Conservation (phyloP, 92 coral and sea anemone species). For the Virgularia gustaviana region DNA sequence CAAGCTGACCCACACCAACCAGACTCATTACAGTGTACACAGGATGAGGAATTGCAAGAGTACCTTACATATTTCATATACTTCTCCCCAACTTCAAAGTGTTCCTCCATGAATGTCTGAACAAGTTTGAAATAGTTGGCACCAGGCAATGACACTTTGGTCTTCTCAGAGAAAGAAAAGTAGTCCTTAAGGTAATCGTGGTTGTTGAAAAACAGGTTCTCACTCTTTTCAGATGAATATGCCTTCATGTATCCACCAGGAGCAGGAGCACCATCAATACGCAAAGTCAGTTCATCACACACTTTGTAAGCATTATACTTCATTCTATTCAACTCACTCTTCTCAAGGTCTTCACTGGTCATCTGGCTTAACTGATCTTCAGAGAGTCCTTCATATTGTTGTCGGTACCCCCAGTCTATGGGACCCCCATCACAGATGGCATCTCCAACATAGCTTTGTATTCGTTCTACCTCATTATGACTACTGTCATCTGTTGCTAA, state of each 20-base stretch:
- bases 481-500: neutral
- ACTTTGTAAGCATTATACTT: constrained; percentile 37
- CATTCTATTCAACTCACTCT: constrained; percentile 20
- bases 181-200: constrained; percentile 5
- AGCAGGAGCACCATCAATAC: constrained; percentile 44
- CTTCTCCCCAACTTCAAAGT: constrained; percentile 30
- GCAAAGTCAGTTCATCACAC: constrained; percentile 40
- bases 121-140: constrained; percentile 1
- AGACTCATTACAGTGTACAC: constrained; percentile 10
- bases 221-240: constrained; percentile 21
- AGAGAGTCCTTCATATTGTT: constrained; percentile 32
- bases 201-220: constrained; percentile 23
- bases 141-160: constrained; percentile 22
- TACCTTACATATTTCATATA: constrained; percentile 14
- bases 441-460: constrained; percentile 41
- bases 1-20: constrained; percentile 25
- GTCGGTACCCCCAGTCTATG: constrained; percentile 30
- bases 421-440: constrained; percentile 46
- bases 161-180: neutral
- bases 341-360: constrained; percentile 37
- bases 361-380: constrained; percentile 31
- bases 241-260: constrained; percentile 45
- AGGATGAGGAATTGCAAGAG: constrained; percentile 24
- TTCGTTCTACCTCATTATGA: constrained; percentile 26
- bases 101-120: constrained; percentile 10